Conservation (phyloP, 2,888 invertebrate species). For the Aleiodes testaceus region DNA sequence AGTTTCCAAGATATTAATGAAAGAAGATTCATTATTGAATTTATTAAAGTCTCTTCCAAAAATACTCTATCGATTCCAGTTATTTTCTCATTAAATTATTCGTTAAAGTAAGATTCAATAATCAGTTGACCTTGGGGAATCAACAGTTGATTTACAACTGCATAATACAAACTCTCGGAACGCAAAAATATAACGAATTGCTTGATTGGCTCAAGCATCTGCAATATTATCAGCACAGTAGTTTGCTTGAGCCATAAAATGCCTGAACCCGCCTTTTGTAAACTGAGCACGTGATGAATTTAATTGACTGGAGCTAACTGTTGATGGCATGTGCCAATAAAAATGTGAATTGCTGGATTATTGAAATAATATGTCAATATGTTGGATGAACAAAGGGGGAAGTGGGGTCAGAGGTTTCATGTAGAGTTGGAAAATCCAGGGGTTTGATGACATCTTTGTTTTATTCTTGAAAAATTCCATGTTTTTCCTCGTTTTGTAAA, state of each 20-base stretch:
- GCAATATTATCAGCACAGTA: constrained; percentile 32
- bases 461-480: not conserved
- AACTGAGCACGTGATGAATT: constrained; percentile 16
- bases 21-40: not conserved
- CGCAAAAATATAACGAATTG: constrained; percentile 36
- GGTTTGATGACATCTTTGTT: no score
- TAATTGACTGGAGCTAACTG: constrained; percentile 16
- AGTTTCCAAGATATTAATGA: no score
- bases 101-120: not conserved
- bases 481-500: not conserved
- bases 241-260: constrained; percentile 19
- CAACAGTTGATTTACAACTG: constrained; percentile 13
- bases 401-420: no score
- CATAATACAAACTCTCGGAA: constrained; percentile 9
- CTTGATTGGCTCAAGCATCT: constrained; percentile 40
- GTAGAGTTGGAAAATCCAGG: no score
- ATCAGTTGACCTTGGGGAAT: not conserved
- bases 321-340: constrained; percentile 9
- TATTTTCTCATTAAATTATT: not conserved
- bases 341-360: constrained; percentile 19
- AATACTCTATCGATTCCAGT: no score
- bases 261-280: not conserved
- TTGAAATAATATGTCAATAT: constrained; percentile 11
- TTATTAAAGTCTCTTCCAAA: no score
- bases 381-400: not conserved